A percentile compares a stretch with the other conserved stretches of the same genome.
Conservation (phyloP, 1,140 invertebrate genomes). For the Listronotus bonariensis region DNA sequence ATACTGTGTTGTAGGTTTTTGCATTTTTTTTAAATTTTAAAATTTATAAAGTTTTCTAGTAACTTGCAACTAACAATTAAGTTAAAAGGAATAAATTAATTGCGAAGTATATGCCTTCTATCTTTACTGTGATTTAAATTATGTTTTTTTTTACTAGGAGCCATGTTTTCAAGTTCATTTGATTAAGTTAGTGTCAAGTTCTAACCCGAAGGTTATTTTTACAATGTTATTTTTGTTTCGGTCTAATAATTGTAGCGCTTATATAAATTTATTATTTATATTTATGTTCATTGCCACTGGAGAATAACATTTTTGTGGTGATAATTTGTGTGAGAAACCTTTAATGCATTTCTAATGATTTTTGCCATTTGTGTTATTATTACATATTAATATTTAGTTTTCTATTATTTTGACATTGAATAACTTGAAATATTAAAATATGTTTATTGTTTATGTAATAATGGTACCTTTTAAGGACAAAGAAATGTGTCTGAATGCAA, state of each 20-base stretch:
- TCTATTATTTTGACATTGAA: neutral
- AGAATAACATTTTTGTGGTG: conserved; percentile 13
- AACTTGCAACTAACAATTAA: no score
- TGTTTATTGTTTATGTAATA: no score
- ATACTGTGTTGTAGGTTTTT: no score
- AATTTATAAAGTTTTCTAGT: no score
- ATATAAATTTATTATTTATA: conserved; percentile 4
- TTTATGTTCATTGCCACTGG: conserved; percentile 6
- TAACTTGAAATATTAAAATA: neutral
- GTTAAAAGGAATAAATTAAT: no score
- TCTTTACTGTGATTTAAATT: no score
- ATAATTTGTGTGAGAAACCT: conserved; percentile 17
- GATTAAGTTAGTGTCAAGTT: conserved; percentile 10
- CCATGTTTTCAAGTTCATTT: conserved; percentile 3
- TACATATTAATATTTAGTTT: neutral
- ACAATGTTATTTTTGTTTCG: conserved; percentile 1
- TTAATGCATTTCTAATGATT: conserved; percentile 7
- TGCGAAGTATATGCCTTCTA: no score
- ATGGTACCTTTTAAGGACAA: no score
- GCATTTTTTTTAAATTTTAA: no score
- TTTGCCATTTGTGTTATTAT: neutral
- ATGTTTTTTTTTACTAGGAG: no score
- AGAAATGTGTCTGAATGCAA: no score
- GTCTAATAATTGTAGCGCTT: conserved; percentile 9
- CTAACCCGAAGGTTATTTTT: conserved; percentile 4